Evolutionary conservation across 64 coral and sea anemone genomes (phyloP).

Genomic region (Platygyra sinensis): DNA sequence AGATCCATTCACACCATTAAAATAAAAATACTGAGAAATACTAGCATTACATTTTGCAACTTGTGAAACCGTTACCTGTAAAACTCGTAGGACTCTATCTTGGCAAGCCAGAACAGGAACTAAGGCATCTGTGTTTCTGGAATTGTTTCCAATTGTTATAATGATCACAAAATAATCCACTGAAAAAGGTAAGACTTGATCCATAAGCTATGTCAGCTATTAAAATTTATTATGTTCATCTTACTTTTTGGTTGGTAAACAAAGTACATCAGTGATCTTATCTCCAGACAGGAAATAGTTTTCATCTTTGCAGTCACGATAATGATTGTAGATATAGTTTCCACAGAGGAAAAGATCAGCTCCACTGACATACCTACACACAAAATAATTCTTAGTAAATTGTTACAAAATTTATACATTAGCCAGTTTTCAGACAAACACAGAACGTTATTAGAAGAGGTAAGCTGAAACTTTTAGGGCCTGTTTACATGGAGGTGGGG

Average conservation of each 20-base stretch:
- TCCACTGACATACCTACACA: constrained; percentile 87
- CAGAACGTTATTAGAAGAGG: too few relatives aligned
- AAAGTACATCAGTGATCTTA: constrained; percentile 95
- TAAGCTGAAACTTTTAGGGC: too few relatives aligned
- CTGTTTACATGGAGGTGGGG: too few relatives aligned
- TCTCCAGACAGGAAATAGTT: constrained; percentile 97
- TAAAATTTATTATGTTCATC: neutral
- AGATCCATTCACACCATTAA: too few relatives aligned
- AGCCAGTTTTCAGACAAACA: neutral
- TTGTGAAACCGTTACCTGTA: too few relatives aligned
- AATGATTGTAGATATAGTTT: constrained; percentile 99
- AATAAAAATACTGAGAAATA: too few relatives aligned
- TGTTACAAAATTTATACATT: neutral
- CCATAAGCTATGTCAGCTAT: neutral
- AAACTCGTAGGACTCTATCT: constrained; percentile 87
- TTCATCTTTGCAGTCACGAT: constrained; percentile 96
- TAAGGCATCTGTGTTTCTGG: constrained; percentile 39
- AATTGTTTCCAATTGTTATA: neutral
- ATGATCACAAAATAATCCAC: neutral
- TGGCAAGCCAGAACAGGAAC: constrained; percentile 89
- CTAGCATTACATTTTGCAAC: too few relatives aligned
- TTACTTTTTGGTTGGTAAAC: constrained; percentile 74
- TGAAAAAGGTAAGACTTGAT: neutral
- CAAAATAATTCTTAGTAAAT: neutral
- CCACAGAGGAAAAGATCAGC: constrained; percentile 97